phyloP scores from a whole-genome alignment of 2,888 invertebrate species.

The Hydroisotoma schaefferi region DNA sequence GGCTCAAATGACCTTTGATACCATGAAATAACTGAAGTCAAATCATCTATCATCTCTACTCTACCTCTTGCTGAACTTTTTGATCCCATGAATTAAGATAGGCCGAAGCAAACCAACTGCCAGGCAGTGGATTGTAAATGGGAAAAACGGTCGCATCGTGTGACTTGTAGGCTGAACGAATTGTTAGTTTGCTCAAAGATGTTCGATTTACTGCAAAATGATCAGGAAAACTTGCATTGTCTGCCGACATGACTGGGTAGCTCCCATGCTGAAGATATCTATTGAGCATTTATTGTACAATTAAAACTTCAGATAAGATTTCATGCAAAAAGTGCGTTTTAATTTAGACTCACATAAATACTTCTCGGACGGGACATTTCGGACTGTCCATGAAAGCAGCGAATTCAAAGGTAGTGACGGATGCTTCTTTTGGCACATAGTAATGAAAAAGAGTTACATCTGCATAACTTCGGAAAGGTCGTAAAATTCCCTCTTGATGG shows the following conservation, averaged over 20 bases:
- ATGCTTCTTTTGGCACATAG: conserved; percentile 54
- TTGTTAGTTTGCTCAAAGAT: conserved; percentile 51
- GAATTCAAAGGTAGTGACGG: conserved; percentile 57
- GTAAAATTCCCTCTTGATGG: conserved; percentile 55
- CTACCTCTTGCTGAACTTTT: conserved; percentile 55
- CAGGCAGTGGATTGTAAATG: conserved; percentile 58
- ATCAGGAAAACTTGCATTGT: conserved; percentile 72
- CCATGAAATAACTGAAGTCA: neutral
- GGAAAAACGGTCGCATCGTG: conserved; percentile 54
- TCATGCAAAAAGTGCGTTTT: neutral
- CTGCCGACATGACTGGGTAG: conserved; percentile 77
- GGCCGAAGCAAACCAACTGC: conserved; percentile 75
- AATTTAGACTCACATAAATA: conserved; percentile 53
- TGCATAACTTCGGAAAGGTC: conserved; percentile 55
- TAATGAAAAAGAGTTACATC: conserved; percentile 56
- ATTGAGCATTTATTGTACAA: neutral
- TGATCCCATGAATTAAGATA: conserved; percentile 58
- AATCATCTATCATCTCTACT: too few relatives aligned
- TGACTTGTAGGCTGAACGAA: conserved; percentile 52
- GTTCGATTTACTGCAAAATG: conserved; percentile 55
- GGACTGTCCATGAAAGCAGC: conserved; percentile 56
- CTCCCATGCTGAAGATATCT: conserved; percentile 73
- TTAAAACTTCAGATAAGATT: neutral
- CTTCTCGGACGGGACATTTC: conserved; percentile 53
- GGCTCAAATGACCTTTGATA: neutral